Base-by-base conservation (phyloP, 2,113 vertebrate genomes). In the Taxidea taxus region DNA sequence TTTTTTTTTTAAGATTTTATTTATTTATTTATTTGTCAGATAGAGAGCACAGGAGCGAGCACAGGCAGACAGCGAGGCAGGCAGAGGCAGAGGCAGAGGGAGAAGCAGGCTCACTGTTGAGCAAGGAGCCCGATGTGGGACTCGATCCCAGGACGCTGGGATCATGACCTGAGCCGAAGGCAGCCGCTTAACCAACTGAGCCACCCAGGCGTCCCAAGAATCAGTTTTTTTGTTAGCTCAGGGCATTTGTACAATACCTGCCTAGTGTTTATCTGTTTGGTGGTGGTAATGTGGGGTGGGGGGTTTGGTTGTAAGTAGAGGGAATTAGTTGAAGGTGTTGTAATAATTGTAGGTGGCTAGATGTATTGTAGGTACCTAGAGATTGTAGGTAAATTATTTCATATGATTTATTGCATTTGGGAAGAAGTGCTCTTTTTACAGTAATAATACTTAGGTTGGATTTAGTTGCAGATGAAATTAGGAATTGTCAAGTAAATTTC, bases 401-500 rank as follows among this genome's bases (percentile, higher is more conserved):
- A 90, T 70, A 11, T 75, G 60, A 82, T 88, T 90, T 92, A 51
- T 31, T 92, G 68, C 25, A 15, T 75, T 86, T 90, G 20, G 39
- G 37, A 75, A 72, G 66, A 85, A 51, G 27, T 86, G 18, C n/a
- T 70, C 4, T 90, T 92, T 78, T 44, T 90, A 44, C 29, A 78
- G 23, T 92, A 80, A 39, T 86, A 37, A 51, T 78, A 72, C 39
- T 89, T 90, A 64, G 88, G 23, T 89, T 89, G 66, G 60, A 44
- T 90, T 94, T 87, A 90, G 44, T 92, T 87, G 34, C 31, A 72
- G 60, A n/a, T 94, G 16, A 78, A 96, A 74, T 78, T 90, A 94
- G 66, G 31, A 90, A 58, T 94, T 94, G 29, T 94, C 16, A 91
- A 70, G 62, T 81, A 62, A 49, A 49, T 89, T 77, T 96, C 56